Evolutionary conservation across 23 tunicate species (phyloP), one percentile per base, ranked within the genome.

Genomic region (Clavelina lepadiformis): DNA sequence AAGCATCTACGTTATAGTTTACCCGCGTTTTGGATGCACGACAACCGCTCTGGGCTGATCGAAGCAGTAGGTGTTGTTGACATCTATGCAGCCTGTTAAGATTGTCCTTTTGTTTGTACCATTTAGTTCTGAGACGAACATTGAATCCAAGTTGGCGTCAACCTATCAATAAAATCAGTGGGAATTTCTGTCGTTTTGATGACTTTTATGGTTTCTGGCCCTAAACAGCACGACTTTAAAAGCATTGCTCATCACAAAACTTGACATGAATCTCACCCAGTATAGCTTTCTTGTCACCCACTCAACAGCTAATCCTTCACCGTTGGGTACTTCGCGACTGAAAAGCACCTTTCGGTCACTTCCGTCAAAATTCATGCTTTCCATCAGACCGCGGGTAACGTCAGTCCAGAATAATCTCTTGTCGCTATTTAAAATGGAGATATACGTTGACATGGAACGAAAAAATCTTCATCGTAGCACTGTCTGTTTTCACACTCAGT

Each of bases 1-100:
- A 24, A 6, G 6, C 6, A 13, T 6, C 27, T 41, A 11, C 11
- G 20, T 0, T 50, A 15, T 29, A 36, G 13, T 65, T 31, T 49
- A 86, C 96, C 96, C 85, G 63, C 60, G 38, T 46, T 80, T 79
- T 31, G 96, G 96, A 33, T 85, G 84, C 3, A 74, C 82, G 31
- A 46, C 77, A 6, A 87, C 65, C 7, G 87, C 86, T 35, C 78
- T 57, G 0, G 87, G 82, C n/a, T 51, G 41, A 25, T 74, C 72
- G 50, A 87, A 73, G 67, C 96, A 87, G 38, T 79, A 87, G 13
- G 95, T 86, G 31, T 73, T 58, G 51, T 87, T 87, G 18, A 37
- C 60, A 61, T 87, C 87, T 20, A 87, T 35, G 61, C 96, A 87
- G 18, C 82, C 87, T 53, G 50, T 60, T 5, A 87, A 5, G 44